phyloP scores from a whole-genome alignment of 2,113 vertebrate species.

The Podiceps cristatus region DNA sequence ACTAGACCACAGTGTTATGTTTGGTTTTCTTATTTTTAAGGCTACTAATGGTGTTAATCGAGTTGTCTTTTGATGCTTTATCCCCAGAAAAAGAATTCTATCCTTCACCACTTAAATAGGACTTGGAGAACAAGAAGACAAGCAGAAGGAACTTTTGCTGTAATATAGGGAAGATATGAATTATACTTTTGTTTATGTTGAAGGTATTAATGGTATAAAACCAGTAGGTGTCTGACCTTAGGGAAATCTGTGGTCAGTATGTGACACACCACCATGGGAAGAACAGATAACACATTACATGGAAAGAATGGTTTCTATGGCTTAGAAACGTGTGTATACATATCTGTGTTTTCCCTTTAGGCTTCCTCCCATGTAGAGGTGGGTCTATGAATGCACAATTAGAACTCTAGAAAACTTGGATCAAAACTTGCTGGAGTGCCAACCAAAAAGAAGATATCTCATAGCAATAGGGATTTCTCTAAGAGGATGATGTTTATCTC shows the following conservation, averaged over 20 bases:
- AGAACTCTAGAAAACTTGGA: neutral
- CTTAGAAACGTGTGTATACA: accelerated
- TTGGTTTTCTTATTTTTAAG: neutral
- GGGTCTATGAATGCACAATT: neutral
- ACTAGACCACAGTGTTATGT: neutral
- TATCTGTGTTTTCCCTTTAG: neutral
- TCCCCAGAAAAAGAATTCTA: neutral
- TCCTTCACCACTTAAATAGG: neutral
- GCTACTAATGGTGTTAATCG: neutral
- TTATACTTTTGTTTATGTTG: neutral
- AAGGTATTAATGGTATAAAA: neutral
- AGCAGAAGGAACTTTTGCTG: neutral
- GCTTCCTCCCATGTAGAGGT: neutral
- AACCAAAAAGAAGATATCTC: neutral
- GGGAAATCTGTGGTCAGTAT: neutral
- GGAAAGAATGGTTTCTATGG: neutral
- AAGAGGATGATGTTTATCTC: neutral
- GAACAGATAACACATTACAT: neutral
- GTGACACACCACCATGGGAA: neutral
- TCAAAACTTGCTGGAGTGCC: neutral
- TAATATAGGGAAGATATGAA: neutral
- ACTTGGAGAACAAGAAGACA: neutral
- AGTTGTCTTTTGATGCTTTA: neutral
- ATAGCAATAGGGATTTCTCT: neutral
- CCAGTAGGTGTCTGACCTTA: neutral